These are phyloP conservation scores for Nothura maculosa DNA, from an alignment of 2,797 vertebrate genomes.

Conservation along the genomic window DNA sequence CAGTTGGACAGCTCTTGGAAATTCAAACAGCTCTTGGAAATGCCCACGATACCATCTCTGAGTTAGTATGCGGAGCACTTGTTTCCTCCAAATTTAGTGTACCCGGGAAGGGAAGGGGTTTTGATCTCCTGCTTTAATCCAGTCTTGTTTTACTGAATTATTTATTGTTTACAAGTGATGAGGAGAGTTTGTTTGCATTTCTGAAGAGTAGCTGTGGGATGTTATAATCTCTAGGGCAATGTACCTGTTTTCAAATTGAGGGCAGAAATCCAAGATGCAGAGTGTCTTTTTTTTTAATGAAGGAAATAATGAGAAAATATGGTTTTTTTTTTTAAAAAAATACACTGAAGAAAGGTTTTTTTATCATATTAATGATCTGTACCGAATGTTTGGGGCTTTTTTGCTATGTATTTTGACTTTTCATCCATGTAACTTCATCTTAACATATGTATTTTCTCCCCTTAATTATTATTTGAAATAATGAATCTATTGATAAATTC, in stretches of 20 bases:
- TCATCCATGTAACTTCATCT: background rate
- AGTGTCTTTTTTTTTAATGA: background rate
- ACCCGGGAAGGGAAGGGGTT: background rate
- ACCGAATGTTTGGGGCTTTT: background rate
- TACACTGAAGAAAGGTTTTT: background rate
- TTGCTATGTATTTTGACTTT: background rate
- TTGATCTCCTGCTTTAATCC: background rate
- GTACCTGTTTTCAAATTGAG: background rate
- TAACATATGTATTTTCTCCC: background rate
- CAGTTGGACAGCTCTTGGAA: background rate
- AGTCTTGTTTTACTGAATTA: conserved; percentile 55
- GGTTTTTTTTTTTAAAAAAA: background rate
- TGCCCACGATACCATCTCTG: background rate
- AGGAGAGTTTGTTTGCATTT: background rate
- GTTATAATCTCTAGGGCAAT: background rate
- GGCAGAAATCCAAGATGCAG: background rate
- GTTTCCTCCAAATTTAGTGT: background rate
- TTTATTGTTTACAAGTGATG: conserved; percentile 53
- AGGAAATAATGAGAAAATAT: background rate
- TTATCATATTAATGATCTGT: background rate
- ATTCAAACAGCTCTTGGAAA: background rate
- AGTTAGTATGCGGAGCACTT: background rate
- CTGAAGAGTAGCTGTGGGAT: background rate
- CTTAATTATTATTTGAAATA: background rate
- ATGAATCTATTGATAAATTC: background rate